Conservation (phyloP, 2,113 vertebrate genomes). For the Peromyscus maniculatus region DNA sequence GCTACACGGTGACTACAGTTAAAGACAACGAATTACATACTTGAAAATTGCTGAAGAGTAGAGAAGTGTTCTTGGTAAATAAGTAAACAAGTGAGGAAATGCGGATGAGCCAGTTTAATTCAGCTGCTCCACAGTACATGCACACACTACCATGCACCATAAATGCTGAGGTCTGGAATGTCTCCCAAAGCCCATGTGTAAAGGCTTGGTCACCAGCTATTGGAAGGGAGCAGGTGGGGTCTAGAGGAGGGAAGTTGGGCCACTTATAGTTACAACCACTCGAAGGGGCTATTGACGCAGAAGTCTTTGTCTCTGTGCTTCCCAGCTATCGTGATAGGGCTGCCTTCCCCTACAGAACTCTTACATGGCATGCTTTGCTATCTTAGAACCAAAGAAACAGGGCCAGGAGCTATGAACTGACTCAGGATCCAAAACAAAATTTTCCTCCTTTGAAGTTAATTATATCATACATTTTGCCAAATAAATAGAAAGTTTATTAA, state of each 20-base stretch:
- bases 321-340: not conserved
- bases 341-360: too few species aligned
- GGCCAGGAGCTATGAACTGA: too few species aligned
- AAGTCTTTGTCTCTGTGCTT: not conserved
- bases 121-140: not conserved
- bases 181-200: not conserved
- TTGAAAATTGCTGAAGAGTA: not conserved
- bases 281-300: not conserved
- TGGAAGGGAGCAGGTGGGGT: not conserved
- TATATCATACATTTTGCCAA: too few species aligned
- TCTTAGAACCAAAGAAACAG: not conserved
- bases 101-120: not conserved
- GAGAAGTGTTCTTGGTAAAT: not conserved
- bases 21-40: too few species aligned
- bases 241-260: not conserved
- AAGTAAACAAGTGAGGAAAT: not conserved
- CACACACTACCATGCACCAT: not conserved
- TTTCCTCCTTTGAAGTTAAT: not conserved
- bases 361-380: too few species aligned
- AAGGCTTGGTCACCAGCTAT: not conserved
- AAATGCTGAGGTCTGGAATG: not conserved
- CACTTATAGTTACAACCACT: too few species aligned
- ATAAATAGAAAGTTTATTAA: too few species aligned
- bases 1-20: rapidly evolving
- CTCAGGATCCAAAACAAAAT: not conserved